phyloP scores from a whole-genome alignment of 2,888 invertebrate genomes.

The Zele albiditarsus region DNA sequence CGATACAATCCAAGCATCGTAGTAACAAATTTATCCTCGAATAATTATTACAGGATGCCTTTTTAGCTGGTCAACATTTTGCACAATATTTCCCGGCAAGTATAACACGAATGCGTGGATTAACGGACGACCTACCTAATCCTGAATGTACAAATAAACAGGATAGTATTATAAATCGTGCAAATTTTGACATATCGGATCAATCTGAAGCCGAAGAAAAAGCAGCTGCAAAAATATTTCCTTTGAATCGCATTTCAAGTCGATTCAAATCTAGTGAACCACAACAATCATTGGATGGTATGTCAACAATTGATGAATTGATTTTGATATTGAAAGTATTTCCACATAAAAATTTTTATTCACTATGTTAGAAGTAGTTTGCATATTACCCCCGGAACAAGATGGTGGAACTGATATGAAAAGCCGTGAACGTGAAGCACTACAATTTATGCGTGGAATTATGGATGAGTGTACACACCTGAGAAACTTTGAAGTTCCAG shows the following conservation, averaged over 20 bases:
- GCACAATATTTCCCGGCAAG: conserved; percentile 78
- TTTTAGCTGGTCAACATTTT: conserved; percentile 83
- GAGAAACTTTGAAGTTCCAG: conserved; percentile 90
- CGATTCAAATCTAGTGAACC: conserved; percentile 63
- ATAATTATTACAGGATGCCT: conserved; percentile 69
- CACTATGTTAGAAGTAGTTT: conserved; percentile 40
- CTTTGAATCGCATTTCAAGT: conserved; percentile 64
- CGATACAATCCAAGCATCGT: conserved; percentile 28
- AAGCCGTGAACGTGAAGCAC: conserved; percentile 84
- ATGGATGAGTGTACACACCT: conserved; percentile 99
- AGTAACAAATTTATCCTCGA: conserved; percentile 27
- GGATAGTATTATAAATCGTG: conserved; percentile 38
- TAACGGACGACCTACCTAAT: conserved; percentile 66
- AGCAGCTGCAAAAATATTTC: conserved; percentile 66
- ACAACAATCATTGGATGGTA: conserved; percentile 61
- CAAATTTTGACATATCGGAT: conserved; percentile 38
- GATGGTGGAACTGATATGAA: conserved; percentile 71
- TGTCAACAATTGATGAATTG: neutral
- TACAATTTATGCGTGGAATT: conserved; percentile 96
- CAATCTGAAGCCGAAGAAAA: conserved; percentile 61
- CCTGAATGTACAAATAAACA: conserved; percentile 65
- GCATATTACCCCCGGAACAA: conserved; percentile 65
- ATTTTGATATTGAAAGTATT: neutral
- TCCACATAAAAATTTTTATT: neutral
- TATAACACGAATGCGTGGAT: conserved; percentile 71